phyloP scores from a whole-genome alignment of 2,888 invertebrate species.

The Epinotia ramella region DNA sequence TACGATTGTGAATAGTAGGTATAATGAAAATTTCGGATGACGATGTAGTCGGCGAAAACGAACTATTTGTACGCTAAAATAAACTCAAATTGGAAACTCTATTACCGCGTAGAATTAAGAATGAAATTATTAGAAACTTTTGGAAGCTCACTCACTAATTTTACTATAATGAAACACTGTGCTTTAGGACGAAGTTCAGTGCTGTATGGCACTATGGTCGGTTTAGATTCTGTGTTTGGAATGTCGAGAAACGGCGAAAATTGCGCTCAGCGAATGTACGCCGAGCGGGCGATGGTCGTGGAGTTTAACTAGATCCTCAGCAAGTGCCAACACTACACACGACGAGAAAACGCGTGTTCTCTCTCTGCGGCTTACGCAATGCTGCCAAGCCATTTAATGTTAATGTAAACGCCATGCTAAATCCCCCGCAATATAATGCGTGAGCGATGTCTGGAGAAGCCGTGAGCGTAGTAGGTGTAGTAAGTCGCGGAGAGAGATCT shows the following conservation, averaged over 20 bases:
- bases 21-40: constrained; percentile 31
- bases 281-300: constrained; percentile 30
- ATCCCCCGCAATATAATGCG: constrained; percentile 20
- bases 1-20: constrained; percentile 37
- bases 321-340: constrained; percentile 38
- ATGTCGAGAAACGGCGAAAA: constrained; percentile 41
- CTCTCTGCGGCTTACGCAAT: neutral
- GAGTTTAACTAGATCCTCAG: constrained; percentile 33
- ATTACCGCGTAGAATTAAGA: constrained; percentile 61
- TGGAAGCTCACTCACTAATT: constrained; percentile 63
- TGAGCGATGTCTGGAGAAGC: neutral
- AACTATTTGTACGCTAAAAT: constrained; percentile 33
- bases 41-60: neutral
- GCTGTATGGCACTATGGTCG: constrained; percentile 44
- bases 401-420: neutral
- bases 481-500: constrained; percentile 7
- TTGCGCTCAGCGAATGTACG: constrained; percentile 33
- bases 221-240: constrained; percentile 43
- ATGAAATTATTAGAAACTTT: constrained; percentile 62
- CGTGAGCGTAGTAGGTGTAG: constrained; percentile 10
- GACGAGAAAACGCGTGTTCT: constrained; percentile 10
- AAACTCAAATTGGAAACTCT: constrained; percentile 40
- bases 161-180: constrained; percentile 56
- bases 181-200: constrained; percentile 56
- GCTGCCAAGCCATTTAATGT: neutral